Evolutionary conservation across 2,797 vertebrate genomes (phyloP).

Genomic region (Streptopelia turtur): DNA sequence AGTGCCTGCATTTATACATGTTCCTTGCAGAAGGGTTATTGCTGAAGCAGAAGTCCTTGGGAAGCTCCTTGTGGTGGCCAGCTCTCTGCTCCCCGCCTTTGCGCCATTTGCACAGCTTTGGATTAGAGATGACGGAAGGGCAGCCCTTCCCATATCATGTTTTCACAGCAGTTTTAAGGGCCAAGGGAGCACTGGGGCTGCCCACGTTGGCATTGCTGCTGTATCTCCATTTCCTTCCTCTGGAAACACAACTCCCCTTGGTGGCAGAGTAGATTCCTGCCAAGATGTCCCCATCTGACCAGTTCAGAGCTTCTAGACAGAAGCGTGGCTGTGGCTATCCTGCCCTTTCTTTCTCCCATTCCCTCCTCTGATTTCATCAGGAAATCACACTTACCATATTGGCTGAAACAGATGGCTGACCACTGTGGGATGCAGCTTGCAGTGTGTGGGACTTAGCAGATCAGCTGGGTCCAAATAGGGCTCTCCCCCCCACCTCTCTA

Average conservation of each 20-base stretch:
- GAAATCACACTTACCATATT: not conserved
- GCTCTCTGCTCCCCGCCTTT: not conserved
- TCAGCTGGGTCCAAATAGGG: not conserved
- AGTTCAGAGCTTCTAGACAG: not conserved
- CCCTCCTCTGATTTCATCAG: not conserved
- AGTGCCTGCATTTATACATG: not conserved
- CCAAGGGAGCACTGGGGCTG: not conserved
- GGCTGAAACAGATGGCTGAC: not conserved
- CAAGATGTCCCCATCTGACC: not conserved
- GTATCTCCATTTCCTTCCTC: constrained; percentile 23
- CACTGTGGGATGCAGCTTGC: not conserved
- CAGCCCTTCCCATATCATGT: constrained; percentile 1
- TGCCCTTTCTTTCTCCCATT: not conserved
- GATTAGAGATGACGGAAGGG: not conserved
- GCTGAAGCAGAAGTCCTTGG: not conserved
- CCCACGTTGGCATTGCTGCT: not conserved
- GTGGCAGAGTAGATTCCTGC: not conserved
- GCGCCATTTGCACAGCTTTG: not conserved
- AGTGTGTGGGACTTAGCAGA: not conserved
- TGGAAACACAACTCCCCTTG: constrained; percentile 10
- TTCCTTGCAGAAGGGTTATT: not conserved
- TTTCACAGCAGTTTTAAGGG: not conserved
- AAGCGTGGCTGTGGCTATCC: not conserved
- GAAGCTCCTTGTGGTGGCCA: not conserved
- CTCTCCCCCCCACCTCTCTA: accelerated